Base-by-base conservation (phyloP, 2,797 vertebrate genomes). In the Falco cherrug region DNA sequence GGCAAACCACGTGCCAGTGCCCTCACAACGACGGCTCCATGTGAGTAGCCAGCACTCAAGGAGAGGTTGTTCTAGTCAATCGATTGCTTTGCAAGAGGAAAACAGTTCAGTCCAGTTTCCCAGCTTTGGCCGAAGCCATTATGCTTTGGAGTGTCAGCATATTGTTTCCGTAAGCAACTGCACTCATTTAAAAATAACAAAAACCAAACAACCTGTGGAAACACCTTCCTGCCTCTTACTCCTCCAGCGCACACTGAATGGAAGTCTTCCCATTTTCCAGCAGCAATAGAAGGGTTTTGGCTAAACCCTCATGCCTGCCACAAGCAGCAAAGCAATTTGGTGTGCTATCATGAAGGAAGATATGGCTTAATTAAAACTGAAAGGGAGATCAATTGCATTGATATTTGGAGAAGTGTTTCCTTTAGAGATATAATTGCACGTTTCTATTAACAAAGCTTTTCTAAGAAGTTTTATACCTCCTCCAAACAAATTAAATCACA, bases 11-110 rank as follows among this genome's bases (percentile, higher is more conserved):
- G 25, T 14, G 61, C 24, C 5, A 2, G 10, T 6, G 19, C 3
- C 2, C 41, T 45, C 16, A 5, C 24, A 5, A 18, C 1, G 4
- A 50, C 1, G 0, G 28, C 45, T 18, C 50, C 35, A 22, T 0
- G 0, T 1, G 5, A 6, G 29, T 1, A 5, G 33, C 43, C 35
- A 28, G 16, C 37, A 18, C 14, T 57, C 8, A 24, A 43, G 53
- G 12, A 50, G 24, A 74, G 50, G 24, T 45, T 31, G 21, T 13
- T 29, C 45, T 12, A 28, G 43, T 73, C 47, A 11, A 17, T 11
- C 5, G 1, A 57, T 67, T 6, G 5, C 11, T 82, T 71, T 3
- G 1, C 17, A 19, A 43, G 17, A 73, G 4, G 33, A 35, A 45
- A 45, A 31, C 0, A 0, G 29, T 51, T 78, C 21, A 15, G 48